These are phyloP conservation scores for Caenorhabditis drosophilae DNA, from an alignment of 2,888 invertebrate species.

Conservation along the genomic window DNA sequence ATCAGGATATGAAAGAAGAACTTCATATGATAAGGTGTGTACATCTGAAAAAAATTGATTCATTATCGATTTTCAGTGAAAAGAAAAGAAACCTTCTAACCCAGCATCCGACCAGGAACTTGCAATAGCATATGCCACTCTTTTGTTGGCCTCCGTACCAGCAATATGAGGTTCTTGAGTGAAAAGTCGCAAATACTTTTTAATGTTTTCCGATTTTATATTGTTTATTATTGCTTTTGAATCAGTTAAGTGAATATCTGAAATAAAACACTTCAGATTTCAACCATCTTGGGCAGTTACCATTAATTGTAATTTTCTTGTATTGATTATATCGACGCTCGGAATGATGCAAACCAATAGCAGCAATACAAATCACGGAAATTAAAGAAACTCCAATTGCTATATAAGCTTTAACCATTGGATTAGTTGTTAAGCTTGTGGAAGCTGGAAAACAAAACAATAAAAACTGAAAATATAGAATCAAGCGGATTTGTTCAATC, in stretches of 20 bases:
- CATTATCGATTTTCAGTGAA: too few species aligned
- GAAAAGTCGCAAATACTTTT: slow-evolving; percentile 45
- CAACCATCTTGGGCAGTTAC: slow-evolving; percentile 13
- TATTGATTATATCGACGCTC: slow-evolving; percentile 28
- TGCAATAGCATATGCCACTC: slow-evolving; percentile 61
- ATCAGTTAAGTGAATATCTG: slow-evolving; percentile 40
- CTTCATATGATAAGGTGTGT: slow-evolving; percentile 60
- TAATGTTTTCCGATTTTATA: slow-evolving; percentile 50
- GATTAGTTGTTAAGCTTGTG: slow-evolving; percentile 34
- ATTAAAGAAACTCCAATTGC: slow-evolving; percentile 22
- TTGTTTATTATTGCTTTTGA: slow-evolving; percentile 29
- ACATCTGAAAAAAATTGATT: too few species aligned
- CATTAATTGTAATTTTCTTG: slow-evolving; percentile 38
- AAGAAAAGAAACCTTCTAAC: too few species aligned
- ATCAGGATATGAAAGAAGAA: slow-evolving; percentile 66
- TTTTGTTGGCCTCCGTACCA: slow-evolving; percentile 59
- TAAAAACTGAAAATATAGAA: slow-evolving; percentile 1
- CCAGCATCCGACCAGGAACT: slow-evolving; percentile 58
- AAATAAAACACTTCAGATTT: too few species aligned
- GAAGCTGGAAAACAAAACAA: slow-evolving; percentile 27
- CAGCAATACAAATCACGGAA: slow-evolving; percentile 24
- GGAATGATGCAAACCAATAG: slow-evolving; percentile 47
- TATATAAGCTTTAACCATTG: slow-evolving; percentile 48
- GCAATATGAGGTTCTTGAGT: slow-evolving; percentile 63
- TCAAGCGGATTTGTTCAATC: too few species aligned